These are phyloP conservation scores for Orgyia antiqua DNA, from an alignment of 2,888 invertebrate species.

Conservation along the genomic window DNA sequence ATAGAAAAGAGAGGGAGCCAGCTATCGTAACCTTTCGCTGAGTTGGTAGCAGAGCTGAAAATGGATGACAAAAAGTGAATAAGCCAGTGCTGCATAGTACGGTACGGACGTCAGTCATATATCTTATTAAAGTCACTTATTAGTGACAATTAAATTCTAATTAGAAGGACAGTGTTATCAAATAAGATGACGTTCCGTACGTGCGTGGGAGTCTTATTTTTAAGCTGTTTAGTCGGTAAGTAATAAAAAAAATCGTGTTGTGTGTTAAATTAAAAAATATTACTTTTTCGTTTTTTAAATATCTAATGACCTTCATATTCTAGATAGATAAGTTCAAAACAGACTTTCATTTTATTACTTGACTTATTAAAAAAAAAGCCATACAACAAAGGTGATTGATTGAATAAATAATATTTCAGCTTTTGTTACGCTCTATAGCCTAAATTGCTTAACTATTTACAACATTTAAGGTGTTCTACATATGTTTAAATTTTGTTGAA, in stretches of 20 bases:
- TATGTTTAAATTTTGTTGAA: no score
- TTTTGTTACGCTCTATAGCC: no score
- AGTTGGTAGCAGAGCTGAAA: conserved; percentile 56
- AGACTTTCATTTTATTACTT: conserved; percentile 12
- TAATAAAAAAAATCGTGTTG: conserved; percentile 6
- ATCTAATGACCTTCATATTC: background rate
- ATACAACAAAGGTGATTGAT: no score
- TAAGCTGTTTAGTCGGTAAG: conserved; percentile 66
- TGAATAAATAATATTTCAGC: no score
- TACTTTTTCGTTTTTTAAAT: background rate
- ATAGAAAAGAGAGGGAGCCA: conserved; percentile 48
- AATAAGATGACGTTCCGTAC: conserved; percentile 62
- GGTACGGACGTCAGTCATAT: conserved; percentile 54
- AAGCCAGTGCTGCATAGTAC: conserved; percentile 65
- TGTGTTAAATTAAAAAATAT: background rate
- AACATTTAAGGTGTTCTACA: no score
- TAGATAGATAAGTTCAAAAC: conserved; percentile 2
- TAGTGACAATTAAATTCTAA: conserved; percentile 55
- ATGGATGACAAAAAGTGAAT: conserved; percentile 65
- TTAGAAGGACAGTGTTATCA: conserved; percentile 44
- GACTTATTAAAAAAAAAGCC: no score
- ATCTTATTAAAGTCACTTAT: conserved; percentile 45
- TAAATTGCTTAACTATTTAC: no score
- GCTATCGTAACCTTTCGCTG: conserved; percentile 66
- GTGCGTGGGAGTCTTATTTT: conserved; percentile 46